These are phyloP conservation scores for Synanthedon tipuliformis DNA, from an alignment of 2,888 invertebrate species.

Conservation along the genomic window DNA sequence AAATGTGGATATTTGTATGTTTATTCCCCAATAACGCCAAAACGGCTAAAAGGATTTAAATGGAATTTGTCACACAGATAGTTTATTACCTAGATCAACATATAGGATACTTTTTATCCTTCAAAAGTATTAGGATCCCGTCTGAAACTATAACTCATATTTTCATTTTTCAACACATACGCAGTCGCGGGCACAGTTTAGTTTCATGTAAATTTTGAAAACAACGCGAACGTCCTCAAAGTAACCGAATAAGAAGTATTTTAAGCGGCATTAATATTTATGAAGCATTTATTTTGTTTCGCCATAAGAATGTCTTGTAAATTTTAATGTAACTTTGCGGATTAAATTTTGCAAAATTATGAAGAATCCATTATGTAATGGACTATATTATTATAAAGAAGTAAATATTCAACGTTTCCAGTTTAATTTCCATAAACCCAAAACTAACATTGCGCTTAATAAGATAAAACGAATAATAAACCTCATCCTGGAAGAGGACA, in stretches of 20 bases:
- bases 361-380: background rate
- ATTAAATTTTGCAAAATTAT: background rate
- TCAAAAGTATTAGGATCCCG: too few species aligned
- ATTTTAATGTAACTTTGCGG: background rate
- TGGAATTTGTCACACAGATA: too few species aligned
- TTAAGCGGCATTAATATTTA: background rate
- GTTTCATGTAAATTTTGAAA: background rate
- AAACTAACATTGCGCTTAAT: slow-evolving; percentile 15
- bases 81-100: too few species aligned
- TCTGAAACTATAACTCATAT: background rate
- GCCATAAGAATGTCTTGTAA: background rate
- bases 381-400: background rate
- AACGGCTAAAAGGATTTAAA: too few species aligned
- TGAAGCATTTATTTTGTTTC: background rate
- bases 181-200: background rate
- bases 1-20: too few species aligned
- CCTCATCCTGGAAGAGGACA: slow-evolving; percentile 14
- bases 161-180: background rate
- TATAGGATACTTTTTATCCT: too few species aligned
- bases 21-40: too few species aligned
- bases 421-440: slow-evolving; percentile 18
- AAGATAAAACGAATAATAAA: slow-evolving; percentile 23
- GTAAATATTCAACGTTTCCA: slow-evolving; percentile 9
- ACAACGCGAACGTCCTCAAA: background rate
- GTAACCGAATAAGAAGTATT: background rate